These are phyloP conservation scores for Indri indri DNA, from an alignment of 2,113 vertebrate species.

Conservation along the genomic window DNA sequence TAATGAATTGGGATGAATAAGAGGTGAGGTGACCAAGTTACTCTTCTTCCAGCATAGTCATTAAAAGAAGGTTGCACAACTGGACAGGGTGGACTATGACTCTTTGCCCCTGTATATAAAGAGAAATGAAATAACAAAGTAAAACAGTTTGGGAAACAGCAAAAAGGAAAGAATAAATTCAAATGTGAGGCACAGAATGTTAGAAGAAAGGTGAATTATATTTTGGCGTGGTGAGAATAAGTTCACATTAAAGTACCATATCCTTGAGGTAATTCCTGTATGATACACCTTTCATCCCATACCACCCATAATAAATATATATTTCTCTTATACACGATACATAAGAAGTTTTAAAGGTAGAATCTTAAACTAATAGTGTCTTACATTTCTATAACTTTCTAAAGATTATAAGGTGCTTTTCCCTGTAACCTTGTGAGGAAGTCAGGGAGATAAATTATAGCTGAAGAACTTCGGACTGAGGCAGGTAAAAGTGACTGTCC, in stretches of 20 bases:
- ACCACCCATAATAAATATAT: neutral
- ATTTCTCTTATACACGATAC: neutral
- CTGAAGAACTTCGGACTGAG: neutral
- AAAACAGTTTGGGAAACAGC: neutral
- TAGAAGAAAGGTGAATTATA: neutral
- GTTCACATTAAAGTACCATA: neutral
- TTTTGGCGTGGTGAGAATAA: neutral
- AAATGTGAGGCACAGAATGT: neutral
- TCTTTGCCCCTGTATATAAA: neutral
- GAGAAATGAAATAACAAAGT: neutral
- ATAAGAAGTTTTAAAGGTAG: slow-evolving; percentile 41
- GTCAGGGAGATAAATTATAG: neutral
- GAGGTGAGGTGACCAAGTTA: neutral
- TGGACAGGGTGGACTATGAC: neutral
- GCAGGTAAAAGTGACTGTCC: neutral
- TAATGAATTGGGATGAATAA: neutral
- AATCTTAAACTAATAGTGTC: neutral
- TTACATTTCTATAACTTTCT: neutral
- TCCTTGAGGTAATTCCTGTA: neutral
- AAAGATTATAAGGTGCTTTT: slow-evolving; percentile 6
- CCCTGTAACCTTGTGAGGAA: neutral
- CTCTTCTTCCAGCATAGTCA: neutral
- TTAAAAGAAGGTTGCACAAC: neutral
- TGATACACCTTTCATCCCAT: neutral
- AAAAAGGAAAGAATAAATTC: neutral